Conservation (phyloP, 2,888 invertebrate species). For the Ormyrus rosae region DNA sequence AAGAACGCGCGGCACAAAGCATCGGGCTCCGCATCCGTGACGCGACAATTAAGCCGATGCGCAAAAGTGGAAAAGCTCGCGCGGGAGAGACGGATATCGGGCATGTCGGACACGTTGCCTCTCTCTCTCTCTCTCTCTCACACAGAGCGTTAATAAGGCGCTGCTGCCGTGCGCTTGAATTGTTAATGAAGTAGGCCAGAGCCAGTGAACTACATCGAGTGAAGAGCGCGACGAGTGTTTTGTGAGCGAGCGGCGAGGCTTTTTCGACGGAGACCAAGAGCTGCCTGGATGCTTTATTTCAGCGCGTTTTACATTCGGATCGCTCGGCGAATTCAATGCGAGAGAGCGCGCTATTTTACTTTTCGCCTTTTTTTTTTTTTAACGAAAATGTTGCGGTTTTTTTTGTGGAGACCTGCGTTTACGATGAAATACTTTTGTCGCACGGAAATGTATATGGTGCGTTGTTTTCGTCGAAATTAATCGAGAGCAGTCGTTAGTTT, state of each 20-base stretch:
- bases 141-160: conserved; percentile 40
- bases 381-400: neutral
- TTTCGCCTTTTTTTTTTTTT: conserved; percentile 1
- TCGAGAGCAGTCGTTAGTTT: too few species aligned
- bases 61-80: neutral
- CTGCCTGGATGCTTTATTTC: too few species aligned
- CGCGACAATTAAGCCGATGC: conserved; percentile 39
- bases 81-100: conserved; percentile 36
- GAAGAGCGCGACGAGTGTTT: conserved; percentile 8
- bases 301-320: too few species aligned
- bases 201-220: conserved; percentile 45
- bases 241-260: neutral
- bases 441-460: too few species aligned
- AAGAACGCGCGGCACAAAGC: conserved; percentile 11
- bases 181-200: conserved; percentile 53
- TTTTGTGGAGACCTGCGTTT: neutral
- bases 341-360: neutral
- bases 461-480: too few species aligned
- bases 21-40: neutral
- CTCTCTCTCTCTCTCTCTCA: too few species aligned
- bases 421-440: too few species aligned
- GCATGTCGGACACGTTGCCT: conserved; percentile 26
- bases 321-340: too few species aligned
- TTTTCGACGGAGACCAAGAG: too few species aligned
- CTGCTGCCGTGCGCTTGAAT: conserved; percentile 18